Conservation (phyloP, 2,888 invertebrate species). For the Eugnorisma glareosa region DNA sequence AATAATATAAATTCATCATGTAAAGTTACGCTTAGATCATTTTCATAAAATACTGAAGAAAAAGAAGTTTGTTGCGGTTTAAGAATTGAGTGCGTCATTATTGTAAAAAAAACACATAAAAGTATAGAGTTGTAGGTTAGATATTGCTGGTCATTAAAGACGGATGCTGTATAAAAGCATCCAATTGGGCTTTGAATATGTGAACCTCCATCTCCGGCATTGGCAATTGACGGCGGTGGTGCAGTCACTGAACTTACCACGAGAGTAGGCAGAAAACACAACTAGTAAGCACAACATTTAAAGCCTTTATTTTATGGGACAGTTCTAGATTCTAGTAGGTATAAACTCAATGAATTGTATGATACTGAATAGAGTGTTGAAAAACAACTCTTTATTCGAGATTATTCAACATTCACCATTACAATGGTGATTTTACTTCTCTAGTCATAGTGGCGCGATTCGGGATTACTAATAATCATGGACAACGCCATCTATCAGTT, state of each 20-base stretch:
- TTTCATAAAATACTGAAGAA: constrained; percentile 12
- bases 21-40: background rate
- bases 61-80: constrained; percentile 2
- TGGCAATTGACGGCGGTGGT: background rate
- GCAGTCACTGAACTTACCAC: constrained; percentile 4
- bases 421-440: background rate
- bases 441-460: background rate
- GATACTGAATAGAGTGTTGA: background rate
- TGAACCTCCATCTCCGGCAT: background rate
- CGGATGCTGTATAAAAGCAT: background rate
- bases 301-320: background rate
- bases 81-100: constrained; percentile 31
- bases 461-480: background rate
- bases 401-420: background rate
- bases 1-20: background rate
- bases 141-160: constrained; percentile 10
- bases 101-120: constrained; percentile 9
- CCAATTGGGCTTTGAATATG: background rate
- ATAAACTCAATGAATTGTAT: no score
- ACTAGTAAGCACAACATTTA: background rate
- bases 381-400: background rate
- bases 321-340: background rate
- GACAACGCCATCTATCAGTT: background rate
- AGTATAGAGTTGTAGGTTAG: constrained; percentile 1
- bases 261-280: background rate